Conservation (phyloP, 2,888 invertebrate genomes). For the Cybosia mesomella region DNA sequence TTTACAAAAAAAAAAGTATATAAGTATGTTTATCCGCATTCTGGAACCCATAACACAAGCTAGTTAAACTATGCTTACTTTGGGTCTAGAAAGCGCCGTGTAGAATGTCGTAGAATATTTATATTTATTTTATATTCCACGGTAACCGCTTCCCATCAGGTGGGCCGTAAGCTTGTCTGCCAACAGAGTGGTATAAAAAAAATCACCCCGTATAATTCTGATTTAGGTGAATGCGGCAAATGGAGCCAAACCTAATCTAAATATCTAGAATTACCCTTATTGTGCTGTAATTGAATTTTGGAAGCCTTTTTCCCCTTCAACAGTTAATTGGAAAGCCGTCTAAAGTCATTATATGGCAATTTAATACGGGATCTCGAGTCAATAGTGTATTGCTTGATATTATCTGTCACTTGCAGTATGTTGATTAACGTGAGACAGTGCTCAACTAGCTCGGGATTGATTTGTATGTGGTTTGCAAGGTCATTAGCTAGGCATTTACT, state of each 20-base stretch:
- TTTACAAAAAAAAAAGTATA: too few relatives aligned
- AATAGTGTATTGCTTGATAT: constrained; percentile 33
- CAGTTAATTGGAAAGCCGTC: background rate
- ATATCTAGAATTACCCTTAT: background rate
- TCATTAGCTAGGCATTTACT: constrained; percentile 8
- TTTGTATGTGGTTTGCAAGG: constrained; percentile 6
- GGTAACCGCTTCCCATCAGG: too few relatives aligned
- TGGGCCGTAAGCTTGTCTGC: too few relatives aligned
- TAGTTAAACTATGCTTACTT: too few relatives aligned
- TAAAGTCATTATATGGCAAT: constrained; percentile 24
- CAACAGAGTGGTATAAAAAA: too few relatives aligned
- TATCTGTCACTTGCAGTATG: constrained; percentile 14
- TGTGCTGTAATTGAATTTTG: constrained; percentile 4
- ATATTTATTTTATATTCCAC: too few relatives aligned
- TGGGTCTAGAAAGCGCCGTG: too few relatives aligned
- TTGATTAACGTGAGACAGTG: constrained; percentile 13
- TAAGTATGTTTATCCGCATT: too few relatives aligned
- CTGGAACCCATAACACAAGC: too few relatives aligned
- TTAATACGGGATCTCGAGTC: constrained; percentile 38
- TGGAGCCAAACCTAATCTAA: constrained; percentile 1
- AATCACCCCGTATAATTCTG: constrained; percentile 3
- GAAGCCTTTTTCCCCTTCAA: background rate
- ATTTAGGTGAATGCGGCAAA: background rate
- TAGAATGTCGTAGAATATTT: too few relatives aligned
- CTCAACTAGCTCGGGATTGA: constrained; percentile 10